Conservation (phyloP, 2,888 invertebrate species). For the Aquatica leii region DNA sequence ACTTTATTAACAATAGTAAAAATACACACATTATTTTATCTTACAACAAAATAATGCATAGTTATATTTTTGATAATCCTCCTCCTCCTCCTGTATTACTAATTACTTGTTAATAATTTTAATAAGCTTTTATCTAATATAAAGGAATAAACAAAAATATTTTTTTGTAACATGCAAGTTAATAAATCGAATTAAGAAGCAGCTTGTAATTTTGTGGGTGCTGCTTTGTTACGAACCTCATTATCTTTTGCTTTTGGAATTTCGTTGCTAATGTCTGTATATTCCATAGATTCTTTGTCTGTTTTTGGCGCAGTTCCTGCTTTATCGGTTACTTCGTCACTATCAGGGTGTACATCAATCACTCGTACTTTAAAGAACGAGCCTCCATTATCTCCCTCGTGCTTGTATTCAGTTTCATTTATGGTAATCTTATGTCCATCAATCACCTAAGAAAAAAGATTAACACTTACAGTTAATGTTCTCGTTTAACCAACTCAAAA, state of each 20-base stretch:
- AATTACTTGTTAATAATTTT: constrained; percentile 19
- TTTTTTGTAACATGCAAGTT: constrained; percentile 34
- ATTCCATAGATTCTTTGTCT: constrained; percentile 51
- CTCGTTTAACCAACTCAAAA: background rate
- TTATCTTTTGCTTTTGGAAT: constrained; percentile 49
- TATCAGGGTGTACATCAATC: constrained; percentile 60
- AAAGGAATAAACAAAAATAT: background rate
- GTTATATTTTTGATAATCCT: constrained; percentile 1
- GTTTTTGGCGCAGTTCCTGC: constrained; percentile 28
- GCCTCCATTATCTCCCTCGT: constrained; percentile 55
- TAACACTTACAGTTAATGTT: background rate
- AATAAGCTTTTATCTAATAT: constrained; percentile 2
- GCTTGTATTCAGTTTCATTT: constrained; percentile 64
- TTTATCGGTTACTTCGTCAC: constrained; percentile 29
- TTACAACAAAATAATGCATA: constrained; percentile 31
- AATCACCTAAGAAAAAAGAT: constrained; percentile 62
- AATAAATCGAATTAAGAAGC: constrained; percentile 22
- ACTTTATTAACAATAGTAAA: constrained; percentile 25
- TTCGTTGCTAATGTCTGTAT: constrained; percentile 49
- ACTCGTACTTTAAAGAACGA: constrained; percentile 61
- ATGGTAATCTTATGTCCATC: constrained; percentile 65
- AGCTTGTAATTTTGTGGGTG: constrained; percentile 51
- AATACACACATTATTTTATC: constrained; percentile 33
- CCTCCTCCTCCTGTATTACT: constrained; percentile 5
- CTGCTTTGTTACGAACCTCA: constrained; percentile 54